Evolutionary conservation across 2,113 vertebrate genomes (phyloP).

Genomic region (Muntiacus reevesi): DNA sequence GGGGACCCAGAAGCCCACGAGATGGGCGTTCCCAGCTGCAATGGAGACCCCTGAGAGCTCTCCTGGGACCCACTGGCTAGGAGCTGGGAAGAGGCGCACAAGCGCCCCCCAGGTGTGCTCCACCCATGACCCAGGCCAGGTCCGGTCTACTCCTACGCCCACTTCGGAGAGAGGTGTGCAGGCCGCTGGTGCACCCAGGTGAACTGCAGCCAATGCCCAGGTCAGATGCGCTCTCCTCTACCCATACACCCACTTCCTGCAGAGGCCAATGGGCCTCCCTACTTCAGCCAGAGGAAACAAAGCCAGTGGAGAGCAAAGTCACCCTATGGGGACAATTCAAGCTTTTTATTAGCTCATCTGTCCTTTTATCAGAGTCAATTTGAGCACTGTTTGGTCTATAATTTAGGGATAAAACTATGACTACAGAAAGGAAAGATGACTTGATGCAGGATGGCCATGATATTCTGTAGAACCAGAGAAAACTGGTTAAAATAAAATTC

Average conservation of each 20-base stretch:
- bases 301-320: background rate
- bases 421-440: background rate
- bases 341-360: background rate
- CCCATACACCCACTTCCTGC: too few relatives aligned
- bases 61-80: too few relatives aligned
- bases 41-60: too few relatives aligned
- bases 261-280: too few relatives aligned
- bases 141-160: rapidly evolving
- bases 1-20: too few relatives aligned
- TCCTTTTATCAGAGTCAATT: background rate
- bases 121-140: too few relatives aligned
- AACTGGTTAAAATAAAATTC: background rate
- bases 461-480: background rate
- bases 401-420: background rate
- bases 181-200: too few relatives aligned
- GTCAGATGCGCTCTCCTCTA: too few relatives aligned
- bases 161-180: too few relatives aligned
- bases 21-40: too few relatives aligned
- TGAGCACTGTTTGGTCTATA: background rate
- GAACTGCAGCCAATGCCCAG: too few relatives aligned
- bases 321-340: rapidly evolving
- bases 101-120: rapidly evolving
- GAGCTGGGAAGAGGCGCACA: too few relatives aligned
- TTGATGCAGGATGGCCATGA: background rate
- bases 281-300: background rate